phyloP scores from a whole-genome alignment of 2,797 vertebrate genomes.

The Myotis pilosus region DNA sequence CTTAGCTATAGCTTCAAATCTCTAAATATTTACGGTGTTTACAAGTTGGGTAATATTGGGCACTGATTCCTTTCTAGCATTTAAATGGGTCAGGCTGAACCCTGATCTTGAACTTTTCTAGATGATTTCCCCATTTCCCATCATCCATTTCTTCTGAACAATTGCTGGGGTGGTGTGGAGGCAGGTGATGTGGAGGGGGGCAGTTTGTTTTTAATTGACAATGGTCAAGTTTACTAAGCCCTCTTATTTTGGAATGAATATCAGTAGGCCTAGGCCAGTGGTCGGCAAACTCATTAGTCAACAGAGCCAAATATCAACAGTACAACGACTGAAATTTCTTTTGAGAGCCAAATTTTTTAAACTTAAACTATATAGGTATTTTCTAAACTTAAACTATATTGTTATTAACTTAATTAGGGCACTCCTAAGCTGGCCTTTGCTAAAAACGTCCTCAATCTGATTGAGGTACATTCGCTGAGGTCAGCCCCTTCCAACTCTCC shows the following conservation, averaged over 20 bases:
- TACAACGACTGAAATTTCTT: too few relatives aligned
- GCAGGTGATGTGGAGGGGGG: rapidly evolving
- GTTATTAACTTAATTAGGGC: too few relatives aligned
- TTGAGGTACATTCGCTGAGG: too few relatives aligned
- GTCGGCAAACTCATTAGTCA: too few relatives aligned
- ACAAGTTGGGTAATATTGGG: background rate
- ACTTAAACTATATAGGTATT: too few relatives aligned
- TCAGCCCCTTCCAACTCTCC: too few relatives aligned
- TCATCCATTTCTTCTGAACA: background rate
- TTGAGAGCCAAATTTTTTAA: too few relatives aligned
- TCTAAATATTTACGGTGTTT: background rate
- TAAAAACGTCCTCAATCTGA: too few relatives aligned
- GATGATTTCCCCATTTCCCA: background rate
- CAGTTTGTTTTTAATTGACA: background rate
- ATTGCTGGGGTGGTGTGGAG: background rate
- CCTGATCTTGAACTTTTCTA: constrained; percentile 5
- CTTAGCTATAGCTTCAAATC: background rate
- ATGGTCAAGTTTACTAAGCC: constrained; percentile 7
- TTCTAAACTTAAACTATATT: too few relatives aligned
- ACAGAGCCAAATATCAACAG: too few relatives aligned
- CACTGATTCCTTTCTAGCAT: background rate
- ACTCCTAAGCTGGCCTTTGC: too few relatives aligned
- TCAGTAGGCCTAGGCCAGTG: background rate
- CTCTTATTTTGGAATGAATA: constrained; percentile 48
- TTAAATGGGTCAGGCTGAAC: background rate